These are phyloP conservation scores for Cottus gobio DNA, from an alignment of 2,113 vertebrate species.

Conservation along the genomic window DNA sequence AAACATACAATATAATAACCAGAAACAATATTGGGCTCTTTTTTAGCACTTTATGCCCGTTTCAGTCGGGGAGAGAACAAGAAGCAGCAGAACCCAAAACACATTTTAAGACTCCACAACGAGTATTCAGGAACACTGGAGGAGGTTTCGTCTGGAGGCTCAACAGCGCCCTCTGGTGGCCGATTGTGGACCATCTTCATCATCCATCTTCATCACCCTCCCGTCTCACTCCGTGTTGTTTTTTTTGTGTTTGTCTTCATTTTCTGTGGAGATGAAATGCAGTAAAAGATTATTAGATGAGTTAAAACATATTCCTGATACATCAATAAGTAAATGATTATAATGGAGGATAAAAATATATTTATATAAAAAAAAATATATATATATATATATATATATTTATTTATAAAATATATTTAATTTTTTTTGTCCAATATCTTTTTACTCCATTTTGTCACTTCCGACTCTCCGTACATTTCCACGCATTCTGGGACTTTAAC, in stretches of 20 bases:
- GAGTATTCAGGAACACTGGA: not conserved
- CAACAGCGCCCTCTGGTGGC: conserved; percentile 52
- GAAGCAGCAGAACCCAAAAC: not conserved
- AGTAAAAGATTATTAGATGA: not conserved
- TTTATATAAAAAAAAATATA: too few relatives aligned
- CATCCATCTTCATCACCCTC: not conserved
- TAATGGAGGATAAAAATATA: not conserved
- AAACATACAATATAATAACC: not conserved
- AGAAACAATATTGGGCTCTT: not conserved
- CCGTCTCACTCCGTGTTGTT: not conserved
- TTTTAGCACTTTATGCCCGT: not conserved
- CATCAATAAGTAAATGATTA: too few relatives aligned
- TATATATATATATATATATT: not conserved
- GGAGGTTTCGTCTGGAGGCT: conserved; percentile 20
- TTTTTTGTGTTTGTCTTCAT: conserved; percentile 45
- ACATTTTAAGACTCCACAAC: not conserved
- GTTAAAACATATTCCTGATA: too few relatives aligned
- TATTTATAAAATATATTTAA: not conserved
- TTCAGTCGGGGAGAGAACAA: not conserved
- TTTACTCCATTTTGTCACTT: conserved; percentile 11
- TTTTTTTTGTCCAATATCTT: not conserved
- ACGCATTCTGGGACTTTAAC: conserved; percentile 34
- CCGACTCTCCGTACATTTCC: conserved; percentile 3
- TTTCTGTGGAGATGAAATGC: conserved; percentile 9
- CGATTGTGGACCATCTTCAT: conserved; percentile 1